Base-by-base conservation (phyloP, 2,113 vertebrate species). In the Sylvietta virens region DNA sequence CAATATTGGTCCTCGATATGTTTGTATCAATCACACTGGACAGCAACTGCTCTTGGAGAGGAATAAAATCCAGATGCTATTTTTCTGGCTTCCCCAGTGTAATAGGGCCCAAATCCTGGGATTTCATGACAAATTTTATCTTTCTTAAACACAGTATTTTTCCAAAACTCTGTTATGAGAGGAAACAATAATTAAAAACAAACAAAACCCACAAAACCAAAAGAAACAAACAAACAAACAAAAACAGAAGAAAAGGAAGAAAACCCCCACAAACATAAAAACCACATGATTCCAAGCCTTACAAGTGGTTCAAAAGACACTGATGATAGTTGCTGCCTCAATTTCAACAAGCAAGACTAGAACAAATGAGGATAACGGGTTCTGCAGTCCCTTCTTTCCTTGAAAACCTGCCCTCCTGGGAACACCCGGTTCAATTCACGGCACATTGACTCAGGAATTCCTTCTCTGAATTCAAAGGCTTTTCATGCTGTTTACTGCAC, bases 381-480 rank as follows among this genome's bases (percentile, higher is more conserved):
- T 77, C 19, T 50, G 37, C 21, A 69, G 18, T 16, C 9, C 19
- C 4, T 85, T 62, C 28, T n/a, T 82, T 57, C 70, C 71, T 73
- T 9, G 6, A 18, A 77, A 76, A 50, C 21, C 37, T 69, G 14
- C 7, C 3, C 23, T 66, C 54, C 35, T 73, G 54, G 71, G 47
- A 74, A 20, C 0, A 13, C 15, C 30, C 3, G 1, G 15, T 42
- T 53, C 2, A 4, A 15, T 77, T 66, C 5, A 2, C 1, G 15
- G 11, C 30, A 66, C 1, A 5, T 4, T 65, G 60, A 71, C 30
- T 76, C 48, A 39, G 60, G 64, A 64, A 47, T n/a, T 50, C 35
- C 69, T 69, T 31, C 62, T 81, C 22, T 15, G 48, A 74, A 57
- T 60, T 64, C 78, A 79, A 79, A 81, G 48, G 16, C 9, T 84